Evolutionary conservation across 2,888 invertebrate genomes (phyloP), one percentile per base, ranked within the genome.

Genomic region (Criorhina ranunculi): DNA sequence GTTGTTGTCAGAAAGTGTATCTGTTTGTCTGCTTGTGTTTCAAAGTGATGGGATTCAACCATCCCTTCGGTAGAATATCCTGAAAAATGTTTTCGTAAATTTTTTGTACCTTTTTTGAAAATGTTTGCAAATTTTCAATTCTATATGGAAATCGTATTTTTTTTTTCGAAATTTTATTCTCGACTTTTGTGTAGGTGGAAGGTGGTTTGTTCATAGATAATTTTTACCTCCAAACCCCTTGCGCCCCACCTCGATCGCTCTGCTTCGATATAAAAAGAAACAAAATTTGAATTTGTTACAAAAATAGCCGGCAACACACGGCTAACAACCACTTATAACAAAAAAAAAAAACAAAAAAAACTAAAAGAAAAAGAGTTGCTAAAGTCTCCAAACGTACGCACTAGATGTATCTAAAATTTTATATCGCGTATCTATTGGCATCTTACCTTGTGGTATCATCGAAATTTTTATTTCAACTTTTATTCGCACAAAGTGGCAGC

Each of bases 211-310:
- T 24, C n/a, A 9, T 62, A 69, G 79, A 79, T 75, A 83, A 83
- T 79, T 83, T 79, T 79, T 73, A 83, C 83, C 79, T 83, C 67
- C 67, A 51, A 69, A 46, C 19, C 49, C 44, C 33, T 42, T 35
- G 64, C 29, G 6, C 70, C 0, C 59, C 29, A 4, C 70, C 0
- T 77, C 70, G 51, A 77, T 59, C 64, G 44, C 37, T 64, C 69
- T 51, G 17, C 55, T 60, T 60, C 69, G 49, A 75, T 75, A 75
- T 29, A 75, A 60, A 66, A 66, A 42, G 19, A 73, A 51, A 59
- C 15, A 57, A 69, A 53, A 24, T 24, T 24, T 11, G 62, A 76
- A 57, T 69, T 62, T 53, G 70, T 70, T 64, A 59, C 59, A 29
- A 82, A 82, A 82, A 82, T 82, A 82, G 70, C 64, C 60, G 46